phyloP scores from a whole-genome alignment of 2,113 vertebrate genomes.

The Arothron firmamentum region DNA sequence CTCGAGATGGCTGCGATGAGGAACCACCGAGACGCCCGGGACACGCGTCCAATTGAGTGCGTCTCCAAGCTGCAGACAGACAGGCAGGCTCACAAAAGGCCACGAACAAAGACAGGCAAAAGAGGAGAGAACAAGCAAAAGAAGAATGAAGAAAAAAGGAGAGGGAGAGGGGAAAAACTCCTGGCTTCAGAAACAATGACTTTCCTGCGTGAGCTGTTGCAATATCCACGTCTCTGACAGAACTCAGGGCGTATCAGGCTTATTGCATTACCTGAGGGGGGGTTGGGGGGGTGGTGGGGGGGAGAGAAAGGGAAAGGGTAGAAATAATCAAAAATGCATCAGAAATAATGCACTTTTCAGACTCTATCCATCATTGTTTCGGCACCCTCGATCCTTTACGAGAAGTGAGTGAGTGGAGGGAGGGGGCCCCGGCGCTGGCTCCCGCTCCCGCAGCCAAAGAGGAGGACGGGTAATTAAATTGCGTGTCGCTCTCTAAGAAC shows the following conservation, averaged over 20 bases:
- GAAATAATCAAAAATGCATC: conserved; percentile 77
- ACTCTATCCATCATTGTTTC: conserved; percentile 82
- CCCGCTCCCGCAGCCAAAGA: conserved; percentile 65
- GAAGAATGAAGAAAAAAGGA: conserved; percentile 27
- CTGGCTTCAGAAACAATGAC: conserved; percentile 66
- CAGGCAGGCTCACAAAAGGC: conserved; percentile 21
- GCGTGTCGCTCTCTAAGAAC: conserved; percentile 72
- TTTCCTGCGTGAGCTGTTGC: conserved; percentile 66
- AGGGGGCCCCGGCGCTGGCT: conserved; percentile 54
- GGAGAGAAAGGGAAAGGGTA: conserved; percentile 66
- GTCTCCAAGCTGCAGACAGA: conserved; percentile 57
- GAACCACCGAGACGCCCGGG: conserved; percentile 61
- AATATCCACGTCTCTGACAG: conserved; percentile 74
- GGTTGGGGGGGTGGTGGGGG: neutral
- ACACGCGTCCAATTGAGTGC: conserved; percentile 69
- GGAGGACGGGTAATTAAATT: conserved; percentile 74
- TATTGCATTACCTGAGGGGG: conserved; percentile 68
- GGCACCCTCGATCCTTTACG: conserved; percentile 73
- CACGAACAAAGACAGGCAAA: neutral
- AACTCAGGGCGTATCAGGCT: conserved; percentile 68
- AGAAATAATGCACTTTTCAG: conserved; percentile 79
- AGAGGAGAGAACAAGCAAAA: neutral
- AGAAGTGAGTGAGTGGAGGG: conserved; percentile 67
- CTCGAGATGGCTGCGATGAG: conserved; percentile 72
- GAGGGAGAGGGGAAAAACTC: conserved; percentile 38